Evolutionary conservation across 1,140 invertebrate genomes (phyloP), one percentile per base, ranked within the genome.

Genomic region (Leguminivora glycinivorella): DNA sequence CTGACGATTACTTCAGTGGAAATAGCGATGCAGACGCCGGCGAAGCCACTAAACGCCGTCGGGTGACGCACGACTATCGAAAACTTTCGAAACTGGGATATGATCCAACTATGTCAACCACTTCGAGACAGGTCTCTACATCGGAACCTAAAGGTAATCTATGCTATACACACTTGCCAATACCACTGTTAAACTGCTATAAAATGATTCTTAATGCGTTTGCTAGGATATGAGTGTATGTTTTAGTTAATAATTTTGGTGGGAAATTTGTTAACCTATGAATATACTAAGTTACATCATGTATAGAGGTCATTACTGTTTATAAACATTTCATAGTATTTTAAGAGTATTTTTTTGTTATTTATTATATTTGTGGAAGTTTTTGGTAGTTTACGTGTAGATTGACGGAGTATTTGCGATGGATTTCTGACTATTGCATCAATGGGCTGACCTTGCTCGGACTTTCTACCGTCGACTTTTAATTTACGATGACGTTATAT

Each of bases 191-290:
- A 22, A 67, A 14, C 19, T 40, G 14, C 34, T 31, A 52, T 29
- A 63, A 52, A 68, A 69, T 26, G 58, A 29, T 19, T 69, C 10
- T 56, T 68, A 43, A 56, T 31, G 56, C 60, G 47, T 68, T 29
- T 47, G 70, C 52, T 70, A 24, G 31, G 19, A 22, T 70, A 22
- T 47, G 24, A 26, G 17, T 38, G 17, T 67, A 72, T 67, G 67
- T 67, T 74, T n/a, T 68, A 26, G 17, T 31, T 19, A 56, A 69
- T 72, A 69, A 63, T 89, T 89, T 91, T 91, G 89, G 89, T 84
- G 89, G 89, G 89, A 91, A 91, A 89, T 73, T 69, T 78, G 75
- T 77, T 91, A 91, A 90, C 89, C 88, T 90, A 87, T 83, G 76
- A 78, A 72, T 77, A 76, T 77, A 72, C 78, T 76, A 66, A 84